phyloP scores from a whole-genome alignment of 2,797 vertebrate genomes.

The Mycteria americana region DNA sequence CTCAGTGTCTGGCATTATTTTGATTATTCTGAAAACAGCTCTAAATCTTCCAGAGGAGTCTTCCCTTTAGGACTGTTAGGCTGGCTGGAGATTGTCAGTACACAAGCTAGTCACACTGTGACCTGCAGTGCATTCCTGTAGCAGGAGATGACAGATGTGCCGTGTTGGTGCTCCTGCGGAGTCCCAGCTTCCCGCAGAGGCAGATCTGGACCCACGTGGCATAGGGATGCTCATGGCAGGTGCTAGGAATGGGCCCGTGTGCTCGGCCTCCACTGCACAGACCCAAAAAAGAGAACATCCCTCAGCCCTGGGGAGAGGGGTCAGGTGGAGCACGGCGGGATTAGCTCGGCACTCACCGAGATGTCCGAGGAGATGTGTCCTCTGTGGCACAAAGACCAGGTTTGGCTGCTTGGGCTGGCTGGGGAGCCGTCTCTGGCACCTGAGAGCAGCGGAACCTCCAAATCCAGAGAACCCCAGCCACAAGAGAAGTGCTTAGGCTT shows the following conservation, averaged over 20 bases:
- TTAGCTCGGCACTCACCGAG: rapidly evolving
- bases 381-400: background rate
- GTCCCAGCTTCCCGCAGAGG: background rate
- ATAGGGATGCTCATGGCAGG: background rate
- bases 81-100: background rate
- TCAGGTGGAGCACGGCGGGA: background rate
- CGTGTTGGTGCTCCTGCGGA: rapidly evolving
- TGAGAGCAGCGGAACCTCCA: too few species aligned
- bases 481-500: background rate
- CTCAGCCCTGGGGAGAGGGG: background rate
- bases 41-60: background rate
- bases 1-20: background rate
- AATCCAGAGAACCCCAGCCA: background rate
- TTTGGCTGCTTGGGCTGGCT: rapidly evolving
- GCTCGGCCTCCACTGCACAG: background rate
- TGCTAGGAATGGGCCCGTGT: background rate
- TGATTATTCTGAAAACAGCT: background rate
- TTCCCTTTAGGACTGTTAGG: background rate
- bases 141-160: background rate
- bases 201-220: background rate
- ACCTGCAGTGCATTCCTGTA: background rate
- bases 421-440: background rate
- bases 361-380: background rate
- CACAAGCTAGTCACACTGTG: background rate
- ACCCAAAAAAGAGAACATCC: background rate